Percentiles rank a stretch among this genome's conserved stretches.
Evolutionary conservation across 2,113 vertebrate genomes (phyloP).

Genomic region (Epinephelus cyanopodus): DNA sequence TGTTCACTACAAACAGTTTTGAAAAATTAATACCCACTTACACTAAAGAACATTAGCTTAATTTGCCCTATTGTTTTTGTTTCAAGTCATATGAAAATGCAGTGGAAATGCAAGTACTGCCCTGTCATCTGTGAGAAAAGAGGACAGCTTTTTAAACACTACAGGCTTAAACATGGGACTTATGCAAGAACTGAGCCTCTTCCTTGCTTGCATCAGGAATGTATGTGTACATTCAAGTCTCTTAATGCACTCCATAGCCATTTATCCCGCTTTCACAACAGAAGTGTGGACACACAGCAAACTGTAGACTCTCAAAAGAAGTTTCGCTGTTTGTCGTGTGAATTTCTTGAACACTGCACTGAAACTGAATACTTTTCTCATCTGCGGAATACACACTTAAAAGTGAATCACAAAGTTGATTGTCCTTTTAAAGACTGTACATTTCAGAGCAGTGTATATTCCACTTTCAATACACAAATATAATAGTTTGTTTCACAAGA

Average conservation of each 20-base stretch:
- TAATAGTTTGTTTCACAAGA: no score
- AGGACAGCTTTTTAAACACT: no score
- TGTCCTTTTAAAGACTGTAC: no score
- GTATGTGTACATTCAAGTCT: background rate
- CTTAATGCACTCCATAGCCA: no score
- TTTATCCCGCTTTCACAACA: background rate
- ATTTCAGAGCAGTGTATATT: no score
- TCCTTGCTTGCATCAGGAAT: conserved; percentile 3
- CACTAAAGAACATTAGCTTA: no score
- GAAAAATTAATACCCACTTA: no score
- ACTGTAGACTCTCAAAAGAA: conserved; percentile 6
- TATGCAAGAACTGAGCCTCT: conserved; percentile 1
- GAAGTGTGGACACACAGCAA: background rate
- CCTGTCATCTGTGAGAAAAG: conserved; percentile 3
- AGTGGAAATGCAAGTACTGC: conserved; percentile 3
- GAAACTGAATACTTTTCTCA: no score
- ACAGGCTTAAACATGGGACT: conserved; percentile 4
- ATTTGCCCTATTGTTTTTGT: background rate
- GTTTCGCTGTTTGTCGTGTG: conserved; percentile 1
- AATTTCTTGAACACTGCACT: background rate
- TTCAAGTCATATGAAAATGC: background rate
- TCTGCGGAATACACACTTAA: no score
- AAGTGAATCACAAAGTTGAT: no score
- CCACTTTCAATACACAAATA: no score
- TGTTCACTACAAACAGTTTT: background rate